Evolutionary conservation across 2,888 invertebrate species (phyloP), one percentile per base, ranked within the genome.

Genomic region (Stenodema calcarata): DNA sequence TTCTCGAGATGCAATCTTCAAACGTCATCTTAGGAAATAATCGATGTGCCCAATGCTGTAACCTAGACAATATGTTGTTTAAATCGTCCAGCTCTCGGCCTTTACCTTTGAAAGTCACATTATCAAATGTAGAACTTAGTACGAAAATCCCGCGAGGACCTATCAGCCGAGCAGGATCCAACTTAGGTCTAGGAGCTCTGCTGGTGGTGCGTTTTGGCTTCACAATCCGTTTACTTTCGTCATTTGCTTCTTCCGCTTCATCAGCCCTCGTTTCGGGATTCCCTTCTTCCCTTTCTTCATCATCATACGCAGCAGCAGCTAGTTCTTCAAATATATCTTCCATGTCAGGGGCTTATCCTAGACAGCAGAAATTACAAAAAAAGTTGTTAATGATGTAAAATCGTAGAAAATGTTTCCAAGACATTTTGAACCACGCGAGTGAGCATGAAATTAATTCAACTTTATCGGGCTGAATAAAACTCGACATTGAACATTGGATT

Each of bases 1-100:
- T 92, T 90, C 93, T 93, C n/a, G 93, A 93, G 2, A 98, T 91
- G 88, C 96, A 95, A 91, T 98, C 97, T 90, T 96, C 96, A 91
- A 98, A 99, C 16, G 95, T 93, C 90, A 95, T 95, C 90, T 95
- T 96, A 0, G 99, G 98, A 91, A 95, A 98, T 89, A 99, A 92
- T 80, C 98, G 93, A 91, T 98, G 98, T 0, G 95, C 95, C 99
- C 99, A 99, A 90, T 98, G 97, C 90, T 98, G 97, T 85, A 98
- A 91, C 87, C 94, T 94, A 85, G 95, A 95, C 92, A 99, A 93
- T 0, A 98, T 92, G 88, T 94, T 91, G 89, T 96, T 94, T 54
- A 99, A 92, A 91, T 99, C 98, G 81, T 94, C 93, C 89, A 94
- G 94, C 91, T 98, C 98, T 90, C 95, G 92, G 0, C 96, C 96